Evolutionary conservation across 1,140 invertebrate genomes (phyloP).

Genomic region (Nephila pilipes): DNA sequence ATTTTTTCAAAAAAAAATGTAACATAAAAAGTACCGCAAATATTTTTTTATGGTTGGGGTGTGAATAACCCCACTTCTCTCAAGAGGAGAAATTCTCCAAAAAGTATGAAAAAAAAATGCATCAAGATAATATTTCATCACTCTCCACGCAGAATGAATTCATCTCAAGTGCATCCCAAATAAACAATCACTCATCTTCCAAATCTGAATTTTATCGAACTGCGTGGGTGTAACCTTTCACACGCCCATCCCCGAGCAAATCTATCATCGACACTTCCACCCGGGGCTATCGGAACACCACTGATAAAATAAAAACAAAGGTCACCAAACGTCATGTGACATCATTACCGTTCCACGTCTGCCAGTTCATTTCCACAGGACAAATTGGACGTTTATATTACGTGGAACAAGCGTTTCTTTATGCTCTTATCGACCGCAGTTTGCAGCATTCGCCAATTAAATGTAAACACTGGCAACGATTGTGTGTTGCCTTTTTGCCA

Average conservation of each 20-base stretch:
- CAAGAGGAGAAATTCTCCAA: too few relatives aligned
- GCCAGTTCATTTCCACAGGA: neutral
- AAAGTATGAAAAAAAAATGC: too few relatives aligned
- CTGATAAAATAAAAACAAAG: neutral
- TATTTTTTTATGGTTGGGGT: too few relatives aligned
- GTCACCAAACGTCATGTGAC: slow-evolving; percentile 2
- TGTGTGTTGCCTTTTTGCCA: slow-evolving; percentile 20
- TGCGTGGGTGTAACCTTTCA: neutral
- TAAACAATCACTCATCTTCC: neutral
- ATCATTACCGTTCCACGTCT: slow-evolving; percentile 16
- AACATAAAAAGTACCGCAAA: too few relatives aligned
- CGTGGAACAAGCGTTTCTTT: slow-evolving; percentile 1
- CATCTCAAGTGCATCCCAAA: neutral
- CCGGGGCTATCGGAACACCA: neutral
- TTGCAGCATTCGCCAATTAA: neutral
- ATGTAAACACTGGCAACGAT: slow-evolving; percentile 9
- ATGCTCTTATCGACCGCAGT: neutral
- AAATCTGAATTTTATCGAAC: neutral
- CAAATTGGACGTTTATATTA: slow-evolving; percentile 27
- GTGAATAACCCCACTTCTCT: too few relatives aligned
- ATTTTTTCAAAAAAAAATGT: too few relatives aligned
- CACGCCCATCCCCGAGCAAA: neutral
- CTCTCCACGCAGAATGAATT: too few relatives aligned
- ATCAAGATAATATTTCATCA: too few relatives aligned
- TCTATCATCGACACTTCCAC: slow-evolving; percentile 13